Base-by-base conservation (phyloP, 2,113 vertebrate species). In the Cettia cetti region DNA sequence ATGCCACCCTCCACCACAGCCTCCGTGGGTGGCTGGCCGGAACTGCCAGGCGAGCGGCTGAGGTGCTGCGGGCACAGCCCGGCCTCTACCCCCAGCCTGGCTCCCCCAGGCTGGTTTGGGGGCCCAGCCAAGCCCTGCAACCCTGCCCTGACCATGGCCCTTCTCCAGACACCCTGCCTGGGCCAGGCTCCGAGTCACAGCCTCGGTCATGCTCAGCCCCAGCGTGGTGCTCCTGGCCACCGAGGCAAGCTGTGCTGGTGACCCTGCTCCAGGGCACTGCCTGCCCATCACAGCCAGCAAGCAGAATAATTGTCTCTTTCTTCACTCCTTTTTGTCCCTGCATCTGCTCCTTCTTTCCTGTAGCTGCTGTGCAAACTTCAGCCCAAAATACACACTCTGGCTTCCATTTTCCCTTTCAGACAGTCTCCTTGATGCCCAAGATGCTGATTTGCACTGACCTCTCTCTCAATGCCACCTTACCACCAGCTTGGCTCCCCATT, bases 21-120 rank as follows among this genome's bases (percentile, higher is more conserved):
- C 68, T 15, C 27, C 0, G 0, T 1, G 13, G 63, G 49, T 31
- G 72, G 30, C 47, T 68, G 85, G 31, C 54, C 9, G 7, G 45
- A 52, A 33, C 47, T 65, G 53, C 61, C 28, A 9, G 54, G 66
- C 0, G 0, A n/a, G 60, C 0, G 1, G 52, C 15, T 5, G 15
- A 61, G 47, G 47, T 15, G 69, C 77, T n/a, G 42, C 14, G 7
- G 19, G 33, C 6, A 7, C 68, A 74, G 61, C 56, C 27, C 13
- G 9, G 57, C 35, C 35, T 86, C 50, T 76, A 4, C 23, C n/a
- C 68, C 11, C 30, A 44, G 49, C n/a, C 57, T 65, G 47, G 27
- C 7, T 3, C 61, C 33, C n/a, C 2, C 2, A 44, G 53, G 37
- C 22, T 49, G 70, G 6, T 28, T 37, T 2, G 1, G 22, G 66